phyloP scores from a whole-genome alignment of 2,113 vertebrate genomes.

The Prionailurus viverrinus region DNA sequence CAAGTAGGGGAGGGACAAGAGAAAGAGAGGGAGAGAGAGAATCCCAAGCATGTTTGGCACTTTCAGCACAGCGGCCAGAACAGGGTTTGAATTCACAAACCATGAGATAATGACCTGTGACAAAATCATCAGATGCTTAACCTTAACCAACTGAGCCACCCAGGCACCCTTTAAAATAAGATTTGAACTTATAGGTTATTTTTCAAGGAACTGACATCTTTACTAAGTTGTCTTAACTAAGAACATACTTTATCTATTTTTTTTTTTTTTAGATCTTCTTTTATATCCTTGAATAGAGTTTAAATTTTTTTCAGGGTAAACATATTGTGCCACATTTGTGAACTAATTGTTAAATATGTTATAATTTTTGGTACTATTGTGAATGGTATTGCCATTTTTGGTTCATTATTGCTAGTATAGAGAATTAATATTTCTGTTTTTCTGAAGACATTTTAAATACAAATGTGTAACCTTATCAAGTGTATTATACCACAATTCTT shows the following conservation, averaged over 20 bases:
- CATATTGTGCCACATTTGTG: not conserved
- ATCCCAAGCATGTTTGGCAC: too few species aligned
- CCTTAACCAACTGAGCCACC: too few species aligned
- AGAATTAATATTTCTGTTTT: not conserved
- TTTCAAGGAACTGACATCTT: not conserved
- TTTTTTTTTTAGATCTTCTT: not conserved
- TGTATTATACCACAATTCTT: not conserved
- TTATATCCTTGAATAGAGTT: not conserved
- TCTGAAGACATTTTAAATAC: conserved; percentile 16
- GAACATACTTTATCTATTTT: not conserved
- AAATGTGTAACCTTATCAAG: not conserved
- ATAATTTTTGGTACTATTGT: not conserved
- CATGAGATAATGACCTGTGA: too few species aligned
- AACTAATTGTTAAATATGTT: not conserved
- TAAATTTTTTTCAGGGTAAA: not conserved
- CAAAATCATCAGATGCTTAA: too few species aligned
- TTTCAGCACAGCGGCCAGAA: too few species aligned
- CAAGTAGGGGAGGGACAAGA: too few species aligned
- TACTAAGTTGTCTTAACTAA: not conserved
- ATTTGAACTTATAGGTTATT: conserved; percentile 24
- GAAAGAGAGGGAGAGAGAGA: too few species aligned
- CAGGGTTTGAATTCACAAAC: too few species aligned
- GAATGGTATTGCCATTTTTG: not conserved
- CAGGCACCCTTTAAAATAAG: not conserved
- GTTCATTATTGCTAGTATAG: not conserved